Conservation (phyloP, 2,797 vertebrate species). For the Tragelaphus eurycerus region DNA sequence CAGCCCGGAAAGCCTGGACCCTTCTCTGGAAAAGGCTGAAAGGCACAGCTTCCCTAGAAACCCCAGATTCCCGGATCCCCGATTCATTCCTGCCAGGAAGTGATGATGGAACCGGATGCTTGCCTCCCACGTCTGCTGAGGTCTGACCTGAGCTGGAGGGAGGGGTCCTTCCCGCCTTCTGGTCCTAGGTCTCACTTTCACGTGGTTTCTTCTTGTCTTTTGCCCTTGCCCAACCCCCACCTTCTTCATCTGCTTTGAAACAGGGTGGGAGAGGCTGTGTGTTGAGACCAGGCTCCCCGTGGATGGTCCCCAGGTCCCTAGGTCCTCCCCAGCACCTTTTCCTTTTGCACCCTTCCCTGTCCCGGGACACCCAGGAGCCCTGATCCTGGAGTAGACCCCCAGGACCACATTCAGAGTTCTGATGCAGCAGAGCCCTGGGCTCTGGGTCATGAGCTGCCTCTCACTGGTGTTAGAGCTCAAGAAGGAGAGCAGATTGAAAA, state of each 20-base stretch:
- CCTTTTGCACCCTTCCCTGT: not conserved
- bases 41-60: not conserved
- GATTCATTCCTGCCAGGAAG: not conserved
- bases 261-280: fast-evolving
- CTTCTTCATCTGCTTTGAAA: not conserved
- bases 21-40: not conserved
- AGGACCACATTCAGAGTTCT: not conserved
- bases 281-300: not conserved
- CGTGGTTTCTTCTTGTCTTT: fast-evolving
- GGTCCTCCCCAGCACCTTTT: not conserved
- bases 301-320: not conserved
- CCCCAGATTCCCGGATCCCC: fast-evolving
- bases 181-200: not conserved
- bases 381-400: not conserved
- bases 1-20: not conserved
- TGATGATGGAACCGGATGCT: not conserved
- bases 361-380: not conserved
- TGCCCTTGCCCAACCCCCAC: not conserved
- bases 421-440: not conserved
- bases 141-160: not conserved
- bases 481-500: not conserved
- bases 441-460: fast-evolving
- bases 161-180: not conserved
- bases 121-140: not conserved
- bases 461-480: fast-evolving